These are phyloP conservation scores for Oreortyx pictus DNA, from an alignment of 2,797 vertebrate species.

Conservation along the genomic window DNA sequence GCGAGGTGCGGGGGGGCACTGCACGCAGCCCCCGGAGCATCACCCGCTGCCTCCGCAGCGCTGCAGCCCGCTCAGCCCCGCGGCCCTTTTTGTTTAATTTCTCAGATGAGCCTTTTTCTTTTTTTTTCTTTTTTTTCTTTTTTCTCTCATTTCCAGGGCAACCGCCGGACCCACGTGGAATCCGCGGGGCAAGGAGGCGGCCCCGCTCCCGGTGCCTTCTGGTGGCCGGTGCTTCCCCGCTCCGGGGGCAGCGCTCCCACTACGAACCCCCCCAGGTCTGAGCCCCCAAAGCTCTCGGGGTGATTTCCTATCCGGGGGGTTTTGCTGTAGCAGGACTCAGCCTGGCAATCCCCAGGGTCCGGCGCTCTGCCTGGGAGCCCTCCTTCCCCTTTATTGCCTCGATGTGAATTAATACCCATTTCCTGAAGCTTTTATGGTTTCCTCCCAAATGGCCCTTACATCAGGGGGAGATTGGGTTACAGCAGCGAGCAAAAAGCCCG, in stretches of 20 bases:
- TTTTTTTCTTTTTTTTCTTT: background rate
- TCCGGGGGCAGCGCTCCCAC: background rate
- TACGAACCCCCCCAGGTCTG: background rate
- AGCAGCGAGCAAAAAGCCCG: background rate
- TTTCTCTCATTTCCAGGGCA: background rate
- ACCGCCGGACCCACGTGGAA: background rate
- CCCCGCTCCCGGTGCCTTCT: background rate
- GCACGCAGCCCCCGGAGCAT: fast-evolving
- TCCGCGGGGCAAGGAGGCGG: background rate
- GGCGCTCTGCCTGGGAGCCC: background rate
- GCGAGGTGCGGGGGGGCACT: background rate
- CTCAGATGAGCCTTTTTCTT: background rate
- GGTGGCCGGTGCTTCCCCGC: background rate
- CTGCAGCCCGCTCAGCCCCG: background rate
- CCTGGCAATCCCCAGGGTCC: background rate
- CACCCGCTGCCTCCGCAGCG: background rate
- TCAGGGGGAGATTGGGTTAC: conserved; percentile 54
- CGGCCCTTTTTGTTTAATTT: background rate
- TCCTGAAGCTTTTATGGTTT: conserved; percentile 69
- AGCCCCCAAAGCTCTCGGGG: background rate
- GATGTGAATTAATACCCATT: conserved; percentile 68
- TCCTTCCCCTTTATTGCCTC: conserved; percentile 44
- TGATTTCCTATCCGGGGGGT: background rate
- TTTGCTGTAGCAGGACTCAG: background rate
- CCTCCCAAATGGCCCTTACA: conserved; percentile 60